phyloP scores from a whole-genome alignment of 2,113 vertebrate species.

The Mus spicilegus region DNA sequence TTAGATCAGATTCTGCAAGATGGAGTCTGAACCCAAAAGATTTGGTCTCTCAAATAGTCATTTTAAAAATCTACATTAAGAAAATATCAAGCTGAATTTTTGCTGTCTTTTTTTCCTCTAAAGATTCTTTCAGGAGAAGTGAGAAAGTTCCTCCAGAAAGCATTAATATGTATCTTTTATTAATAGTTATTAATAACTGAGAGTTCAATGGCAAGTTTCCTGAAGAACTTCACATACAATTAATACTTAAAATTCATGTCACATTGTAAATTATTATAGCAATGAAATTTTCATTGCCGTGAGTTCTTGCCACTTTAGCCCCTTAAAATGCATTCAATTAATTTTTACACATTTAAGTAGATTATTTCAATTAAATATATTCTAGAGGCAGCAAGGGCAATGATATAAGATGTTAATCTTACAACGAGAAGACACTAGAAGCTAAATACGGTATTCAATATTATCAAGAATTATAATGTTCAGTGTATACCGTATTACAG shows the following conservation, averaged over 20 bases:
- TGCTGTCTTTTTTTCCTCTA: constrained; percentile 62
- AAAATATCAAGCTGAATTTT: constrained; percentile 65
- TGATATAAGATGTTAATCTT: constrained; percentile 18
- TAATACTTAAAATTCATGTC: constrained; percentile 70
- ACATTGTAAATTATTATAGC: constrained; percentile 68
- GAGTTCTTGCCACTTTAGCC: constrained; percentile 44
- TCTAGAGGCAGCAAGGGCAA: constrained; percentile 6
- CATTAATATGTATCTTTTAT: constrained; percentile 63
- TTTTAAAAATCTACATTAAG: constrained; percentile 70
- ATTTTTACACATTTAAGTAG: constrained; percentile 51
- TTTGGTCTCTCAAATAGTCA: too few relatives aligned
- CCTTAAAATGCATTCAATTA: constrained; percentile 23
- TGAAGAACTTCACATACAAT: constrained; percentile 59
- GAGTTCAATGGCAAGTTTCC: constrained; percentile 65
- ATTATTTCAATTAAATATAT: constrained; percentile 50
- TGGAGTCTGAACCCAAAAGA: too few relatives aligned
- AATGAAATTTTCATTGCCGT: constrained; percentile 67
- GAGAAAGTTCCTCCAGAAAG: not conserved
- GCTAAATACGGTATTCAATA: constrained; percentile 10
- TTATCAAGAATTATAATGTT: constrained; percentile 14
- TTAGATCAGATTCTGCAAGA: too few relatives aligned
- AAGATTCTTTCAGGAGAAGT: constrained; percentile 57
- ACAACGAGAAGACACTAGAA: constrained; percentile 32
- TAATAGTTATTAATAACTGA: constrained; percentile 70
- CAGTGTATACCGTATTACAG: not conserved